Base-by-base conservation (phyloP, 2,113 vertebrate genomes). In the Nibea albiflora region DNA sequence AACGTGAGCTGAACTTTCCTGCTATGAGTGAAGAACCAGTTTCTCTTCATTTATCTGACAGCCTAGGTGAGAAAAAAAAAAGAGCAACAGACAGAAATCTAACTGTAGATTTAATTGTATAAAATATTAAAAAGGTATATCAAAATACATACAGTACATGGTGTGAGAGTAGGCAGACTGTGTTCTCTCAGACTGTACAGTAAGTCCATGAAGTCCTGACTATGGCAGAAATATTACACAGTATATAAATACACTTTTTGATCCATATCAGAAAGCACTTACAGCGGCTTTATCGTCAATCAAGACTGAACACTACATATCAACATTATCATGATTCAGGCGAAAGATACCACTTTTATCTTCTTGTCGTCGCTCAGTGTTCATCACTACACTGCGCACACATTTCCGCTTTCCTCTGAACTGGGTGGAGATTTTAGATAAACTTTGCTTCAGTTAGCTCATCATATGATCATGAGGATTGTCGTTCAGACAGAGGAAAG, bases 341-440 rank as follows among this genome's bases (percentile, higher is more conserved):
- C 28, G 0, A 83, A 85, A 88, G 84, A 85, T 75, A 83, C 52
- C 19, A 53, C 17, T 26, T 26, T 68, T 80, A 62, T 84, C 85
- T 78, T 77, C 42, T 11, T 83, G 82, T 90, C 87, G n/a, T 68
- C 11, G 44, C 28, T 84, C 88, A 85, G 84, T 86, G 74, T 85
- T 79, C 76, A 42, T 73, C 57, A 47, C 75, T 57, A 63, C 19
- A 16, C 22, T 73, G 58, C 60, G 50, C 63, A 62, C 65, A 65
- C 74, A 76, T n/a, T 39, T 63, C 11, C 11, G 47, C 44, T 71
- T 46, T 75, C 46, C 73, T 67, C 35, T 46, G 28, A 73, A 35
- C 9, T 2, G 50, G 19, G 69, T 26, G 28, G 20, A 66, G 49
- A 57, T 57, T 9, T 67, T 42, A 28, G 10, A 73, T 58, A 57